These are phyloP conservation scores for Listronotus oregonensis DNA, from an alignment of 1,140 invertebrate species.

Conservation along the genomic window DNA sequence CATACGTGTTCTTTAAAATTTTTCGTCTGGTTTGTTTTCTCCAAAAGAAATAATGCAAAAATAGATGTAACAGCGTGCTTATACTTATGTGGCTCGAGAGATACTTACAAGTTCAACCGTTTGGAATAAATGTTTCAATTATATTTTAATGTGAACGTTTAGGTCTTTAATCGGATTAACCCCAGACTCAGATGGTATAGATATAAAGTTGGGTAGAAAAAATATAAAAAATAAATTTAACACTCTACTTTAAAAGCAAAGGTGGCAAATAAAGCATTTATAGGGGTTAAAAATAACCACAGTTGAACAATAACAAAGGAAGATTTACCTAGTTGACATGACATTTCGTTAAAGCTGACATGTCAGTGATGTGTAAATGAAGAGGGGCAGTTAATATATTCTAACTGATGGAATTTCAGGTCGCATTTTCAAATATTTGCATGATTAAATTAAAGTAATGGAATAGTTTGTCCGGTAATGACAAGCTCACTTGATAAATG, in stretches of 20 bases:
- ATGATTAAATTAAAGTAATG: slow-evolving; percentile 31
- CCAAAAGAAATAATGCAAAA: slow-evolving; percentile 19
- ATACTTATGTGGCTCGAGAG: slow-evolving; percentile 29
- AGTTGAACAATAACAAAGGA: slow-evolving; percentile 12
- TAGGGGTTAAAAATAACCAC: slow-evolving; percentile 31
- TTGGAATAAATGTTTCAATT: slow-evolving; percentile 45
- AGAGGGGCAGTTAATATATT: slow-evolving; percentile 12
- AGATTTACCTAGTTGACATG: slow-evolving; percentile 15
- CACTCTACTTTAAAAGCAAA: slow-evolving; percentile 20
- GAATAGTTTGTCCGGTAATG: slow-evolving; percentile 30
- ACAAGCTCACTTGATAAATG: slow-evolving; percentile 26
- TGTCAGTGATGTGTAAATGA: slow-evolving; percentile 27
- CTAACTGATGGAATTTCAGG: slow-evolving; percentile 3
- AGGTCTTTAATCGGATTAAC: slow-evolving; percentile 43
- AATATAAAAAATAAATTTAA: slow-evolving; percentile 27
- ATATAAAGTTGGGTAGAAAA: slow-evolving; percentile 7
- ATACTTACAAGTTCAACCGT: slow-evolving; percentile 42
- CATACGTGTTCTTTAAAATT: slow-evolving; percentile 28
- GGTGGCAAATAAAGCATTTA: slow-evolving; percentile 30
- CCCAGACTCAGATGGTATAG: slow-evolving; percentile 10
- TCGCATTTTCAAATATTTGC: slow-evolving; percentile 11
- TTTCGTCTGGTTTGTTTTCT: slow-evolving; percentile 19
- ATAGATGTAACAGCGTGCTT: slow-evolving; percentile 18
- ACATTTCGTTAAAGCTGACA: slow-evolving; percentile 21
- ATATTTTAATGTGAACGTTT: slow-evolving; percentile 42